Percentiles rank a stretch among this genome's conserved stretches.
Evolutionary conservation across 2,113 vertebrate species (phyloP).

Genomic region (Coregonus clupeaformis): DNA sequence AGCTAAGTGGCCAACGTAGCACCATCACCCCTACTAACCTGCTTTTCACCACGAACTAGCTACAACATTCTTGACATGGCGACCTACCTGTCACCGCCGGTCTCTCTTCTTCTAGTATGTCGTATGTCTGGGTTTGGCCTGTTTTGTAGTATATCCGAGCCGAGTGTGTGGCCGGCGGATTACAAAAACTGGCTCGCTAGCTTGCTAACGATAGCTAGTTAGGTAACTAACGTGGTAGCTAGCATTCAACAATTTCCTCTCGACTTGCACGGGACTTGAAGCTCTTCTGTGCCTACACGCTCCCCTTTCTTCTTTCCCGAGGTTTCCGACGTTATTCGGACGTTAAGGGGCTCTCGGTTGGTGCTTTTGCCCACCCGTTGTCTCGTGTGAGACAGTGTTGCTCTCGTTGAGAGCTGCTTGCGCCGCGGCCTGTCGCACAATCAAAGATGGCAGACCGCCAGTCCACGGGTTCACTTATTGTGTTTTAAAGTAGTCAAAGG

Average conservation of each 20-base stretch:
- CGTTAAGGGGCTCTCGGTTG: slow-evolving; percentile 16
- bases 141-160: slow-evolving; percentile 39
- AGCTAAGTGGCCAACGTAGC: no score
- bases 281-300: slow-evolving; percentile 11
- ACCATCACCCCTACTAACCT: no score
- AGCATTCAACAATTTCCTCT: slow-evolving; percentile 52
- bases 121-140: slow-evolving; percentile 48
- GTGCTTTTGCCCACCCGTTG: neutral
- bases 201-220: slow-evolving; percentile 56
- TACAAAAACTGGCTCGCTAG: slow-evolving; percentile 76
- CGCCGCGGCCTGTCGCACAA: slow-evolving; percentile 78
- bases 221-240: slow-evolving; percentile 22
- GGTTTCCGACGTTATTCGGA: slow-evolving; percentile 23
- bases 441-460: slow-evolving; percentile 90
- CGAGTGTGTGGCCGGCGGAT: slow-evolving; percentile 67
- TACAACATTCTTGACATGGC: slow-evolving; percentile 19
- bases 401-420: slow-evolving; percentile 41
- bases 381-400: slow-evolving; percentile 48
- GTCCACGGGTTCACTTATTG: slow-evolving; percentile 48
- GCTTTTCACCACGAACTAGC: no score
- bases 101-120: slow-evolving; percentile 32
- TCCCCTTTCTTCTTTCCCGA: slow-evolving; percentile 2
- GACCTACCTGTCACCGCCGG: slow-evolving; percentile 66
- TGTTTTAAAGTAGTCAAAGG: no score
- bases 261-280: slow-evolving; percentile 37